Percentiles rank a stretch among this genome's conserved stretches.
Conservation (phyloP, 2,888 invertebrate species). For the Cataglyphis albicans region DNA sequence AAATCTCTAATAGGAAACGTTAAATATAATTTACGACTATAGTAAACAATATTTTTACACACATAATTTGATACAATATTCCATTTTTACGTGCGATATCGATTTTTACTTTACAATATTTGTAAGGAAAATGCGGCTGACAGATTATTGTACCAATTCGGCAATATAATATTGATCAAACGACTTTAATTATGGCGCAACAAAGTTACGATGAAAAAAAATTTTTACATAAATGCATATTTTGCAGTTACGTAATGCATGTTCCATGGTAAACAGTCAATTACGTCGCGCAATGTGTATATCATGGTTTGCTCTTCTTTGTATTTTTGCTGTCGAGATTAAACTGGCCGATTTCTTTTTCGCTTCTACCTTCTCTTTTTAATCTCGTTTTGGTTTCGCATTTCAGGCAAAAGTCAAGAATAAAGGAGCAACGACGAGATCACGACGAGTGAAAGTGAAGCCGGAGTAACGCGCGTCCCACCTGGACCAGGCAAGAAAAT, state of each 20-base stretch:
- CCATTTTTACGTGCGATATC: background rate
- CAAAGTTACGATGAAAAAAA: background rate
- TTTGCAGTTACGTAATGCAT: constrained; percentile 22
- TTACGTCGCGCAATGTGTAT: background rate
- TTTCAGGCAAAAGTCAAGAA: constrained; percentile 44
- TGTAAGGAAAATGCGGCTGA: background rate
- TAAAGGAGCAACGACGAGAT: constrained; percentile 13
- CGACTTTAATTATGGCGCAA: background rate
- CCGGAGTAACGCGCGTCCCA: constrained; percentile 11
- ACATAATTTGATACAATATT: background rate
- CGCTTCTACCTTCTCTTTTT: constrained; percentile 5
- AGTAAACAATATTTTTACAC: background rate
- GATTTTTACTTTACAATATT: background rate
- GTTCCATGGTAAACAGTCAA: constrained; percentile 7
- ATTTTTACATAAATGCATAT: constrained; percentile 16
- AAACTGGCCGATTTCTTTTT: background rate
- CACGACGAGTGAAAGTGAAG: constrained; percentile 33
- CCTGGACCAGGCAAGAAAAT: constrained; percentile 55
- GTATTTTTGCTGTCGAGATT: background rate
- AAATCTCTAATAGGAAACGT: background rate
- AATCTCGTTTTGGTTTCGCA: constrained; percentile 42
- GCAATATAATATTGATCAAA: background rate
- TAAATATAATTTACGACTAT: background rate
- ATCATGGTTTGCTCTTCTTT: background rate
- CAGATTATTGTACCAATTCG: background rate